Base-by-base conservation (phyloP, 2,797 vertebrate species). In the Lepilemur septentrionalis region DNA sequence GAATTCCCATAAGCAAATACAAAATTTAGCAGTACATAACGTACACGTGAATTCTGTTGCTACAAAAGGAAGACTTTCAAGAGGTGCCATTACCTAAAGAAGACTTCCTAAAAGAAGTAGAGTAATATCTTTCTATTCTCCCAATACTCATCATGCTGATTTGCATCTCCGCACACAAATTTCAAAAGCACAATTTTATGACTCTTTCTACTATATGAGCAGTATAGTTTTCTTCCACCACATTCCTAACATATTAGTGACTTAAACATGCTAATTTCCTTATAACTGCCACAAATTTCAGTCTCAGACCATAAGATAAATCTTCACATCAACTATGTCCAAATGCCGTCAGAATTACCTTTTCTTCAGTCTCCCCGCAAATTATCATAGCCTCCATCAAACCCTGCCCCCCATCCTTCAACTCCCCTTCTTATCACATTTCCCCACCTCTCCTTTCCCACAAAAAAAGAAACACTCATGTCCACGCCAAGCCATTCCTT, bases 301-400 rank as follows among this genome's bases (percentile, higher is more conserved):
- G 23, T 83, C 35, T 87, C 20, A 93, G 48, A 83, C n/a, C 80
- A 22, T 50, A 65, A 89, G 48, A 86, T 76, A 91, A 95, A 93
- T 70, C 72, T 81, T 81, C 89, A 92, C n/a, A 75, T 59, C 50
- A 95, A 90, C 41, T 83, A 72, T 18, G 94, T 89, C 38, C 86
- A 95, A 95, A 89, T 76, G 30, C 78, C 85, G 73, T 97, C 52
- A 83, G 57, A 94, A 92, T 84, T 86, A 91, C 32, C 41, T 83
- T 92, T 93, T 83, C 87, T 93, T 73, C 57, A 72, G 25, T 69
- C 55, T 59, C 61, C 88, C 63, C 69, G 32, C 80, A 93, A 87
- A 75, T 89, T 67, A 94, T 59, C 94, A 95, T 28, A 80, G 82
- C 38, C 73, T 94, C 43, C 86, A 91, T 41, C 61, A 0, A 83